Evolutionary conservation across 2,113 vertebrate genomes (phyloP).

Genomic region (Cyphomyrus plagiostoma): DNA sequence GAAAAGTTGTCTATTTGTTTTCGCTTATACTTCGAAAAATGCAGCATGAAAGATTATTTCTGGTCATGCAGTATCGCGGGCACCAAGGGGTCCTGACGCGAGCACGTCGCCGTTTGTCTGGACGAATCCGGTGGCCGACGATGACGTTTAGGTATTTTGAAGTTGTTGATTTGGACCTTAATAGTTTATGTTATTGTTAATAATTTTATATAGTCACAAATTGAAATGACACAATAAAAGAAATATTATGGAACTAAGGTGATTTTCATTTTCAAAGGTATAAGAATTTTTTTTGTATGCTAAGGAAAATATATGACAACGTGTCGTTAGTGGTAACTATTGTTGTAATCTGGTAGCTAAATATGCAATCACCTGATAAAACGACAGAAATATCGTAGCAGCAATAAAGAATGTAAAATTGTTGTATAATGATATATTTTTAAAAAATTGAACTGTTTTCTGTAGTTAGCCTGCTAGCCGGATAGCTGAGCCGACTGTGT

Average conservation of each 20-base stretch:
- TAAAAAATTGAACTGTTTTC: background rate
- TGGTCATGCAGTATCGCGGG: background rate
- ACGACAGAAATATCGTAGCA: background rate
- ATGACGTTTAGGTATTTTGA: background rate
- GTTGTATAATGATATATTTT: background rate
- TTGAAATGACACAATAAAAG: background rate
- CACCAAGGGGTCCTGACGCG: background rate
- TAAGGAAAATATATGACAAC: background rate
- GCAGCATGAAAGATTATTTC: background rate
- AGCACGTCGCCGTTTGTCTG: background rate
- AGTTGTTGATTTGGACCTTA: background rate
- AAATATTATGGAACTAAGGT: background rate
- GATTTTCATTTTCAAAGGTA: background rate
- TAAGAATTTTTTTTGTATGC: background rate
- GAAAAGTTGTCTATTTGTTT: background rate
- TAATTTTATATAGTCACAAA: background rate
- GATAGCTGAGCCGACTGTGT: background rate
- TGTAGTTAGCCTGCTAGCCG: background rate
- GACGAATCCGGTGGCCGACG: background rate
- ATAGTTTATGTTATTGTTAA: background rate
- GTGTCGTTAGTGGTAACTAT: background rate
- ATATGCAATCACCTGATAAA: background rate
- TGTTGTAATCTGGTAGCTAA: background rate
- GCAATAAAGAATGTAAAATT: background rate
- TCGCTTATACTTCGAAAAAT: background rate